Base-by-base conservation (phyloP, 2,797 vertebrate species). In the Synaphobranchus kaupii region DNA sequence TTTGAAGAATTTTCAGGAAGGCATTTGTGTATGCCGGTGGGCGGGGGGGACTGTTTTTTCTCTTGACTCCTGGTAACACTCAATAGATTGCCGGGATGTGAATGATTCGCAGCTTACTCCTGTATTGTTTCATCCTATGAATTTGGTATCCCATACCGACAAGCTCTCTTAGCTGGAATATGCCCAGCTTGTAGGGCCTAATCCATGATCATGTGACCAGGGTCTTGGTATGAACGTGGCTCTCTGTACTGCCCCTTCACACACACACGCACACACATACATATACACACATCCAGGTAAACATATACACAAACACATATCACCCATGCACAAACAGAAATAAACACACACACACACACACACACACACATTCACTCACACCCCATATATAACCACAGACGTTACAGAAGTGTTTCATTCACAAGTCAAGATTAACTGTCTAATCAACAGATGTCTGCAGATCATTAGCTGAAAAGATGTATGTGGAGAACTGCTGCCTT, bases 331-430 rank as follows among this genome's bases (percentile, higher is more conserved):
- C 13, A 56, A 15, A 56, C 54, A 56, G 15, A 56, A 20, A 17
- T 17, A 56, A 15, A 13, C 17, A 25, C 20, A 12, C 39, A 88
- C 68, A 85, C 86, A 85, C 84, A 83, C 54, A 89, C 76, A 60
- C 76, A 73, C 34, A 60, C 22, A 83, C 48, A 83, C 20, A 88
- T 84, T 86, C 84, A 85, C 86, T 83, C 66, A 89, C 86, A 87
- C n/a, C 48, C 56, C 83, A 44, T 4, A 39, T 78, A 44, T 20
- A 44, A 17, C 6, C 34, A 78, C 15, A 78, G 39, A 6, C 82
- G 82, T 82, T 83, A 83, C 28, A 80, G 84, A 47, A 71, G 83
- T 13, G 54, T 89, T 50, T 54, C 22, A 84, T n/a, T 60, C 85
- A 86, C 82, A 87, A 31, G 10, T 73, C 17, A 15, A 73, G 12